Percentiles rank a stretch among this genome's conserved stretches.
phyloP scores from a whole-genome alignment of 23 tunicate species.

The Styela plicata region DNA sequence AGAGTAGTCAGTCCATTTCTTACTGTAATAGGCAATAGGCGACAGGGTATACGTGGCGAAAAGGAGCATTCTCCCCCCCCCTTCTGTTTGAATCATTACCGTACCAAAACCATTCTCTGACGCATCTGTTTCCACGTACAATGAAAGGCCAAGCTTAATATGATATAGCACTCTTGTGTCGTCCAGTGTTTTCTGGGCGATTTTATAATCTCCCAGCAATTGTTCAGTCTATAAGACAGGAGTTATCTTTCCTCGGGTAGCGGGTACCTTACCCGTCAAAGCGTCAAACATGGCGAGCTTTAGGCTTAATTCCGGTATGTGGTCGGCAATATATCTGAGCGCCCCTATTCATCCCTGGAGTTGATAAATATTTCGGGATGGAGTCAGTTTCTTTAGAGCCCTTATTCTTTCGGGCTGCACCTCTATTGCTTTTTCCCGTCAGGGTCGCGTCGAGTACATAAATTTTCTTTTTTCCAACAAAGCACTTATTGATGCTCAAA shows the following conservation, averaged over 20 bases:
- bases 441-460: not conserved
- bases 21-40: slow-evolving; percentile 17
- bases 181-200: not conserved
- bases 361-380: slow-evolving; percentile 10
- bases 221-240: slow-evolving; percentile 9
- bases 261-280: slow-evolving; percentile 9
- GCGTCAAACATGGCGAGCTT: slow-evolving; percentile 19
- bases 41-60: not conserved
- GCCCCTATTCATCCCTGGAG: slow-evolving; percentile 11
- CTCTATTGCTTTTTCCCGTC: not conserved
- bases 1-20: slow-evolving; percentile 23
- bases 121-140: slow-evolving; percentile 27
- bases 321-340: slow-evolving; percentile 25
- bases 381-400: slow-evolving; percentile 14
- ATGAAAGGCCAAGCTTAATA: not conserved
- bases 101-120: slow-evolving; percentile 35
- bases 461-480: not conserved
- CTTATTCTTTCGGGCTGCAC: slow-evolving; percentile 33
- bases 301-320: slow-evolving; percentile 13
- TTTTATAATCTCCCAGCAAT: not conserved
- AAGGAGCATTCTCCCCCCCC: slow-evolving; percentile 11
- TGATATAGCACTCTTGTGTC: not conserved
- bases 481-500: not conserved
- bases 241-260: not conserved
- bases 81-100: slow-evolving; percentile 15